Base-by-base conservation (phyloP, 2,888 invertebrate species). In the Pollenia amentaria region DNA sequence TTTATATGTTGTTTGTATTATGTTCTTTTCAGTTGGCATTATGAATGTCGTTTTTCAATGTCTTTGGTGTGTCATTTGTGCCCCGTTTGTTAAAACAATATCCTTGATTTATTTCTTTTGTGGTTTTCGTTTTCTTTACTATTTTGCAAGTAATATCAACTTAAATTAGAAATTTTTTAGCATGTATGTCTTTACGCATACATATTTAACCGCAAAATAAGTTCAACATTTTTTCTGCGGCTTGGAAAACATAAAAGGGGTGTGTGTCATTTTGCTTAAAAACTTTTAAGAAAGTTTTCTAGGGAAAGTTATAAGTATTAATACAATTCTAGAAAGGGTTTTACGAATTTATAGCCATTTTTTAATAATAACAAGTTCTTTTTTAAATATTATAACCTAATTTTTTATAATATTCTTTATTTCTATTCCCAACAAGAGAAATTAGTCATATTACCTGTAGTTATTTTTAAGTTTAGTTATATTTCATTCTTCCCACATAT, bases 61-160 rank as follows among this genome's bases (percentile, higher is more conserved):
- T 14, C 8, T 44, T 42, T 60, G 9, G 51, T 46, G 3, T 57
- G 64, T 40, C 40, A 38, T 14, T 55, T 57, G 38, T 40, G 38
- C 46, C 14, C 18, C 62, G 60, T 51, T 79, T 44, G 7, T 14
- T 16, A 67, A 62, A 75, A 51, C 29, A 69, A 40, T 75, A 76
- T 82, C 82, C 82, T 82, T 76, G 69, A 51, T 75, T 12, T 64
- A 44, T 75, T 73, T 70, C 40, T 55, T 72, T 55, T 84, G 84
- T 46, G 78, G 84, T 84, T 84, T 83, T 67, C 21, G 12, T 29
- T 79, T 67, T 60, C 29, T 62, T 29, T 29, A 29, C 12, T 46
- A 44, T 44, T 60, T 67, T 51, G 38, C 18, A 38, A 73, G 44
- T 44, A 78, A n/a, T n/a, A n/a, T n/a, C 29, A 29, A 51, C 55